Percentiles rank a stretch among this genome's conserved stretches.
phyloP scores from a whole-genome alignment of 2,113 vertebrate genomes.

The Sebastes fasciatus region DNA sequence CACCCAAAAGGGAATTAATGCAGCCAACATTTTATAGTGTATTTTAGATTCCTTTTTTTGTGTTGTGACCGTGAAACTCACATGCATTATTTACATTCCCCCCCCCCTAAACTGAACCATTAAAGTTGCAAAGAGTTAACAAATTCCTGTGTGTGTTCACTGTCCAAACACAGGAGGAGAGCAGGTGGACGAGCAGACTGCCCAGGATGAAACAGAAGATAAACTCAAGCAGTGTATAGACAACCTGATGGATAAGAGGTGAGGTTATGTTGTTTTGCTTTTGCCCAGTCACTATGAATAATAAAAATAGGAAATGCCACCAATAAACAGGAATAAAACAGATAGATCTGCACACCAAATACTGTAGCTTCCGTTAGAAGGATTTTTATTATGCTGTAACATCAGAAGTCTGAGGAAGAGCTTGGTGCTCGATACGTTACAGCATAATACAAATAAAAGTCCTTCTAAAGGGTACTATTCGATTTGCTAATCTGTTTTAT shows the following conservation, averaged over 20 bases:
- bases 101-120: neutral
- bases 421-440: no score
- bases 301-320: neutral
- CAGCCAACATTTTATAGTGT: neutral
- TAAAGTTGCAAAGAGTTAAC: neutral
- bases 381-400: no score
- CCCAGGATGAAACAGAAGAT: slow-evolving; percentile 91
- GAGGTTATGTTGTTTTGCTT: neutral
- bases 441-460: no score
- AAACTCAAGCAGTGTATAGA: slow-evolving; percentile 94
- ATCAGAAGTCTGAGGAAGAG: no score
- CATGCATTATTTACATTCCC: neutral
- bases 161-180: slow-evolving; percentile 84
- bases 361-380: no score
- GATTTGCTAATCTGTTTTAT: no score
- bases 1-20: neutral
- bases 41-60: neutral
- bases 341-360: no score
- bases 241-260: slow-evolving; percentile 94
- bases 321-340: neutral
- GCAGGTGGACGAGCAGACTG: slow-evolving; percentile 87
- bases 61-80: neutral
- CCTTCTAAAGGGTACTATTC: no score
- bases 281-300: neutral
- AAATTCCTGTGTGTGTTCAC: slow-evolving; percentile 4